Conservation (phyloP, 2,113 vertebrate genomes). For the Chloropsis cyanopogon region DNA sequence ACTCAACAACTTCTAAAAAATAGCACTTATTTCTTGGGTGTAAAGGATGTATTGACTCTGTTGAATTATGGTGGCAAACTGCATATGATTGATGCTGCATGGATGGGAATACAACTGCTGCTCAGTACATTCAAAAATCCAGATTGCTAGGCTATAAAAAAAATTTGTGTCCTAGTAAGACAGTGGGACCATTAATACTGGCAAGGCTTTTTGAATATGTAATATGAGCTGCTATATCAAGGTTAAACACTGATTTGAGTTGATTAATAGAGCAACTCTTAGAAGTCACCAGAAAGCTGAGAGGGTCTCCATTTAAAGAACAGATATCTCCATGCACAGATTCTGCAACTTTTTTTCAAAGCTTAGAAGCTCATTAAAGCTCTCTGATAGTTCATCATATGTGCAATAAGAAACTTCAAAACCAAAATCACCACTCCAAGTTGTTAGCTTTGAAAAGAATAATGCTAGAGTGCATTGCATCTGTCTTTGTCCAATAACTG, state of each 20-base stretch:
- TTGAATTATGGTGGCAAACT: background rate
- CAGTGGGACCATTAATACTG: background rate
- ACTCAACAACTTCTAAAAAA: background rate
- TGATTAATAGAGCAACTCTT: background rate
- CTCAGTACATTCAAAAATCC: background rate
- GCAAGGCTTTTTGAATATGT: background rate
- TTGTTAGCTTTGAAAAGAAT: background rate
- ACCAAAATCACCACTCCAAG: background rate
- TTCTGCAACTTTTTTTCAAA: background rate
- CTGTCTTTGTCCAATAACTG: background rate
- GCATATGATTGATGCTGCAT: background rate
- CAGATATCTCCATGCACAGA: background rate
- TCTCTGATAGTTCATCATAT: background rate
- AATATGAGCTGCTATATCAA: background rate
- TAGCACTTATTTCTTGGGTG: background rate
- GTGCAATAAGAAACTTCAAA: background rate
- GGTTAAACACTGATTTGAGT: background rate
- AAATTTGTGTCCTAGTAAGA: background rate
- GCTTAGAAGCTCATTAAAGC: background rate
- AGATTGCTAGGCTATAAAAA: background rate
- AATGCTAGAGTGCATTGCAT: background rate
- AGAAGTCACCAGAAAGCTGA: background rate
- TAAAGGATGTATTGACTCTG: background rate
- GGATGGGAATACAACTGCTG: background rate
- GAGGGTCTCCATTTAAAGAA: background rate